phyloP scores from a whole-genome alignment of 2,113 vertebrate genomes.

The Melanerpes aurifrons region DNA sequence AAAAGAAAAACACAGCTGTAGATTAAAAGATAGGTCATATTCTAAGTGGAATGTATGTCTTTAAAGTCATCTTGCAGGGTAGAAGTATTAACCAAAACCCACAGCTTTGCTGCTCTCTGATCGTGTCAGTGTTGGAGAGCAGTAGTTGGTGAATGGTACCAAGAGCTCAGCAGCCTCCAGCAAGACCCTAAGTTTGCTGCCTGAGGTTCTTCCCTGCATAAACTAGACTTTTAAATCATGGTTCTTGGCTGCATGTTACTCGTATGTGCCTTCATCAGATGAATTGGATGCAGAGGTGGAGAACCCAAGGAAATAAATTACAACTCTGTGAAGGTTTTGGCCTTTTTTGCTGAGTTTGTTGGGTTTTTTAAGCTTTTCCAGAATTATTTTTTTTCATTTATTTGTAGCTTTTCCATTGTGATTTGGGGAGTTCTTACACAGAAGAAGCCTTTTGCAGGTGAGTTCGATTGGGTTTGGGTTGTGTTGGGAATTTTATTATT shows the following conservation, averaged over 20 bases:
- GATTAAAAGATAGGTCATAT: not conserved
- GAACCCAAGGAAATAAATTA: not conserved
- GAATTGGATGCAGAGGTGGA: not conserved
- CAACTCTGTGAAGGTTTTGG: fast-evolving
- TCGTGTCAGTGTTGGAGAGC: not conserved
- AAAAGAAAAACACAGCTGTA: constrained; percentile 18
- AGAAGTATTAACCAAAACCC: not conserved
- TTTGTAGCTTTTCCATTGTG: constrained; percentile 91
- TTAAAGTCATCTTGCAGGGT: not conserved
- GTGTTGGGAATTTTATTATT: not conserved
- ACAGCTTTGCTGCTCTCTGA: not conserved
- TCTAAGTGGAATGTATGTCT: not conserved
- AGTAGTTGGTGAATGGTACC: not conserved
- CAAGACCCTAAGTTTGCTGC: not conserved
- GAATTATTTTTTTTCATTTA: not conserved
- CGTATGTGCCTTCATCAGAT: not conserved
- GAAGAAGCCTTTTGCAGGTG: constrained; percentile 97
- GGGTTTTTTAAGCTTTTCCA: not conserved
- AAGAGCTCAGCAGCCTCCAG: not conserved
- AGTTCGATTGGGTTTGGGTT: not conserved
- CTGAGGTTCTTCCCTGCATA: not conserved
- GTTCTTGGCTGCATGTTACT: not conserved
- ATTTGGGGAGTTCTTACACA: constrained; percentile 97
- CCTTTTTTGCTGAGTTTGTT: not conserved
- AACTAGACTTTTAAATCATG: not conserved